A percentile compares a stretch with the other conserved stretches of the same genome.
These are phyloP conservation scores for Cryptoblepharus egeriae DNA, from an alignment of 2,797 vertebrate genomes.

Conservation along the genomic window DNA sequence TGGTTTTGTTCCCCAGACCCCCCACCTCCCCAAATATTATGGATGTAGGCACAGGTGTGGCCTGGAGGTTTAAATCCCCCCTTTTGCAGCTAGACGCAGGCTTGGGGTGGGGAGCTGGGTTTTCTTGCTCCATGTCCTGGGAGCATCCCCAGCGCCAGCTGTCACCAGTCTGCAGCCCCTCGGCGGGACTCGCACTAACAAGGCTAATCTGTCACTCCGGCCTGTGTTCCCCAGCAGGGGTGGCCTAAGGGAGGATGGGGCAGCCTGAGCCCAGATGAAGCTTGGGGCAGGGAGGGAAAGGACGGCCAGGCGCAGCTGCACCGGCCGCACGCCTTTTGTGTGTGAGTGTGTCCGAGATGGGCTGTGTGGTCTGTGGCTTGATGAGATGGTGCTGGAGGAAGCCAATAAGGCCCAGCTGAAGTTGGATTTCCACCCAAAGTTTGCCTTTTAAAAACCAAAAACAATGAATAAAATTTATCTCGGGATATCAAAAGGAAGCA, in stretches of 20 bases:
- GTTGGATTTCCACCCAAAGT: neutral
- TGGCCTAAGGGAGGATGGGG: neutral
- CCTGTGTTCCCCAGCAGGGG: neutral
- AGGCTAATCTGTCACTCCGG: conserved; percentile 31
- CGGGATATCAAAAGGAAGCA: neutral
- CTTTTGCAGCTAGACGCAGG: neutral
- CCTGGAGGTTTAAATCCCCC: neutral
- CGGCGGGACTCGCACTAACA: neutral
- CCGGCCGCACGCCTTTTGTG: neutral
- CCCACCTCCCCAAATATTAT: neutral
- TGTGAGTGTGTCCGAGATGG: neutral
- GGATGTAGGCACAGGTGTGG: no score
- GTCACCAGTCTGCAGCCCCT: neutral
- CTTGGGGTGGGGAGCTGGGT: no score
- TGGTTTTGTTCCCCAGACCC: neutral
- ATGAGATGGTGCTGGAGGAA: neutral
- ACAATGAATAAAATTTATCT: no score
- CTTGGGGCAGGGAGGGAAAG: neutral
- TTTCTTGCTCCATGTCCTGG: no score
- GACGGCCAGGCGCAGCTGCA: neutral
- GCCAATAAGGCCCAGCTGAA: neutral
- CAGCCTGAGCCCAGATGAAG: neutral
- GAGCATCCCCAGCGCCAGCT: neutral
- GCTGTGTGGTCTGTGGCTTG: no score
- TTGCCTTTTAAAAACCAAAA: neutral